phyloP scores from a whole-genome alignment of 30 jellyfish, hydroid and myxozoan genomes.

The Aurelia aurita region DNA sequence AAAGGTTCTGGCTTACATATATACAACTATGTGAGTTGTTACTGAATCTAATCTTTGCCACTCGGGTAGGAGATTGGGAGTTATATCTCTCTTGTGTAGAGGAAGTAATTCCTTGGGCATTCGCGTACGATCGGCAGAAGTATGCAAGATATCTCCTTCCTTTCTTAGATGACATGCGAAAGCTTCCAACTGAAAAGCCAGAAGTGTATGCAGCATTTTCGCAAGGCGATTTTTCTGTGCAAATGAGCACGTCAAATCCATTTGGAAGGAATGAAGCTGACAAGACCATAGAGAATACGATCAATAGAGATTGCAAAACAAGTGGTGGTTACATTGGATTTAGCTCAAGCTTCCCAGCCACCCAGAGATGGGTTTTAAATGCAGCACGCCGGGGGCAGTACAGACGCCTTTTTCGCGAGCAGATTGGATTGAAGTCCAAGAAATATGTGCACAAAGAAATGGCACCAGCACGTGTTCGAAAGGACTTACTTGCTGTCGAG shows the following conservation, averaged over 20 bases:
- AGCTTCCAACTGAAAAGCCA: constrained; percentile 30
- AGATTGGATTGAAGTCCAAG: too few relatives aligned
- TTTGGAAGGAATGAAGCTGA: constrained; percentile 59
- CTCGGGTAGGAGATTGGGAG: constrained; percentile 57
- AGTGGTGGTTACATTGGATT: constrained; percentile 44
- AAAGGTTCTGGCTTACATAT: constrained; percentile 46
- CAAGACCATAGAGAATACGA: constrained; percentile 56
- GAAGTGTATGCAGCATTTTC: constrained; percentile 30
- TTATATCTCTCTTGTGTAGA: constrained; percentile 30
- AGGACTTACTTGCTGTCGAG: too few relatives aligned
- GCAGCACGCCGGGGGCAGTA: constrained; percentile 30
- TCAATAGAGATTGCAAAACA: constrained; percentile 49
- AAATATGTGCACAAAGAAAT: too few relatives aligned
- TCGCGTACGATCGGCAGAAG: constrained; percentile 56
- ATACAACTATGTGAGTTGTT: too few relatives aligned
- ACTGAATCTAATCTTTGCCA: too few relatives aligned
- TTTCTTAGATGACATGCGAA: constrained; percentile 29
- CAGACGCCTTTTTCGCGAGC: too few relatives aligned
- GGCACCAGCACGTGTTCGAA: too few relatives aligned
- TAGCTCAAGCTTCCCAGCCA: constrained; percentile 38
- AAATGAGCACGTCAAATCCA: constrained; percentile 40
- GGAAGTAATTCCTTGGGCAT: constrained; percentile 33
- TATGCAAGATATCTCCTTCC: constrained; percentile 53
- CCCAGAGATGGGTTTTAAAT: constrained; percentile 35
- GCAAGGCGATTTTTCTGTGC: constrained; percentile 49